Evolutionary conservation across 2,888 invertebrate genomes (phyloP), one percentile per base, ranked within the genome.

Genomic region (Beris morrisii): DNA sequence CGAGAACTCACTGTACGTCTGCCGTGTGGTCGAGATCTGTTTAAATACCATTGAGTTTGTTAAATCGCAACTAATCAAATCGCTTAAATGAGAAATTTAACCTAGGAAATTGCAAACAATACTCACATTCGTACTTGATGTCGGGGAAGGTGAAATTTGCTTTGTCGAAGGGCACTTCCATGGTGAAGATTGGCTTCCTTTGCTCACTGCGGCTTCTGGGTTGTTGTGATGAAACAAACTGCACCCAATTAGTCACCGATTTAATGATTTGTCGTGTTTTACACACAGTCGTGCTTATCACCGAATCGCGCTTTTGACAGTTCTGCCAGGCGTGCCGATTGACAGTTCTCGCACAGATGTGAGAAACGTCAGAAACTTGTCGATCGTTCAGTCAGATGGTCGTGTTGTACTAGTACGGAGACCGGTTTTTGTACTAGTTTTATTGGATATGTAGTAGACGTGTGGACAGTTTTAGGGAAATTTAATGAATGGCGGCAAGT

Each of bases 1-100:
- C 67, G 31, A 46, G 64, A 75, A 90, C 93, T 90, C 85, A 95
- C 93, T 98, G 98, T n/a, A 98, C 93, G 83, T 98, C 98, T 15
- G 98, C 97, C 38, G 97, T 96, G 78, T 98, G 97, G 77, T 98
- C 98, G 79, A 98, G 83, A 86, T 93, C 94, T 94, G 83, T 11
- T 57, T 15, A n/a, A 48, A 48, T 69, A 73, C 43, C 68, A 61
- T 65, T 58, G 63, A 64, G 67, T 59, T 31, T 52, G 53, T 61
- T 54, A 53, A 66, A 66, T 58, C 45, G 57, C 59, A 22, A 22
- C 45, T 44, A 22, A 22, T 55, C 7, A 5, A 66, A 65, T 58
- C 45, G 57, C 58, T 38, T 44, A 15, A 48, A 50, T 55, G 6
- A 5, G 13, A 7, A 22, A 22, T 44, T 38, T 44, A 52, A 30